A percentile compares a stretch with the other conserved stretches of the same genome.
Evolutionary conservation across 35 echinoderm and acorn worm genomes (phyloP).

Genomic region (Heliocidaris tuberculata): DNA sequence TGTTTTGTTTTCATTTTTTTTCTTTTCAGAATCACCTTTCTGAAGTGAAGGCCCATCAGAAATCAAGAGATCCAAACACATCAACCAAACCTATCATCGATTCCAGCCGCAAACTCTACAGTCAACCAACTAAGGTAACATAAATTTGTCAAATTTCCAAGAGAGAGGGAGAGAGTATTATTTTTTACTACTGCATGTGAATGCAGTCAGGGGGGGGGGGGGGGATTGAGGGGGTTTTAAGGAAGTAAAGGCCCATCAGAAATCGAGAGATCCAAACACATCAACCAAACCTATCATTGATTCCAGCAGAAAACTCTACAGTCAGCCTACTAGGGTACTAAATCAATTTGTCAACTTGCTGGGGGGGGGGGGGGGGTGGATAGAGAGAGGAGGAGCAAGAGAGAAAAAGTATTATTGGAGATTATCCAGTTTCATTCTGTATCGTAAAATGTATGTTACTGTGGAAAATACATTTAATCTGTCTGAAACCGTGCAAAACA

Average conservation of each 20-base stretch:
- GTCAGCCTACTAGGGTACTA: slow-evolving; percentile 72
- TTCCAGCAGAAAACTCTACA: slow-evolving; percentile 74
- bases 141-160: not conserved
- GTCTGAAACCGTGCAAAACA: too few species aligned
- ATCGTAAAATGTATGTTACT: too few species aligned
- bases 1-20: not conserved
- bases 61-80: slow-evolving; percentile 42
- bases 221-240: too few species aligned
- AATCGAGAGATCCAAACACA: slow-evolving; percentile 39
- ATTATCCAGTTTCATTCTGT: too few species aligned
- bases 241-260: slow-evolving; percentile 86
- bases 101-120: slow-evolving; percentile 81
- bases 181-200: too few species aligned
- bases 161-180: too few species aligned
- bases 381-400: too few species aligned
- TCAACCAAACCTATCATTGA: slow-evolving; percentile 70
- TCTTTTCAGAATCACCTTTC: slow-evolving; percentile 73
- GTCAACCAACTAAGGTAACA: slow-evolving; percentile 82
- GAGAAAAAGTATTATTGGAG: too few species aligned
- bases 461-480: too few species aligned
- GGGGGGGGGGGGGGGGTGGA: too few species aligned
- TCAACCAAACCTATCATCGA: slow-evolving; percentile 71
- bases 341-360: too few species aligned
- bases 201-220: too few species aligned
- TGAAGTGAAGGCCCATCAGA: slow-evolving; percentile 87